phyloP scores from a whole-genome alignment of 2,113 vertebrate species.

The Hypomesus transpacificus region DNA sequence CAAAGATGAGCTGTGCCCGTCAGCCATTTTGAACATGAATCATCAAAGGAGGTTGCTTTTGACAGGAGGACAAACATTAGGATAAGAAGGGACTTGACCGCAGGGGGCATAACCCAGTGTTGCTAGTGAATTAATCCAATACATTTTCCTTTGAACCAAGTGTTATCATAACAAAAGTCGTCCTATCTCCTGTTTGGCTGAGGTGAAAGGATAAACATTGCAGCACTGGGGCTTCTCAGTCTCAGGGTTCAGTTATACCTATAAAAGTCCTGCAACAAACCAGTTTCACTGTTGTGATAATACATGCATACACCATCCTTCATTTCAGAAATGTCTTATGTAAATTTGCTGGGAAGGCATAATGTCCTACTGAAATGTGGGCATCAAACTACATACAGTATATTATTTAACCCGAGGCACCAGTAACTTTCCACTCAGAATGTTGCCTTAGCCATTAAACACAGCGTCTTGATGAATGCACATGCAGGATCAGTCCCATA shows the following conservation, averaged over 20 bases:
- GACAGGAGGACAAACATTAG: slow-evolving; percentile 21
- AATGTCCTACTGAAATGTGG: neutral
- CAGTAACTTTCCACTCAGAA: slow-evolving; percentile 14
- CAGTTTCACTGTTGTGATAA: neutral
- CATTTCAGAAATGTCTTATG: neutral
- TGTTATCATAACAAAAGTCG: slow-evolving; percentile 28
- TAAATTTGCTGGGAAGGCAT: neutral
- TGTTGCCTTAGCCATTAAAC: neutral
- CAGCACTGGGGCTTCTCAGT: slow-evolving; percentile 15
- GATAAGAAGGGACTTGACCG: neutral
- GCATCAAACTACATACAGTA: slow-evolving; percentile 28
- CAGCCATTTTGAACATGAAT: neutral
- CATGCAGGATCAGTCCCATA: neutral
- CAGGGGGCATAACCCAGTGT: neutral
- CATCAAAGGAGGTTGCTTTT: neutral
- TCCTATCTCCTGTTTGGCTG: slow-evolving; percentile 33
- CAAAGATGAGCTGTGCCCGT: neutral
- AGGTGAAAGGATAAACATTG: slow-evolving; percentile 42
- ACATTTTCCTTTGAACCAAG: slow-evolving; percentile 9
- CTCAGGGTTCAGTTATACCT: slow-evolving; percentile 1
- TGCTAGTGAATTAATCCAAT: neutral
- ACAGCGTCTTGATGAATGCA: slow-evolving; percentile 4
- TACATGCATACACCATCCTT: neutral
- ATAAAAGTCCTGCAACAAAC: slow-evolving; percentile 10
- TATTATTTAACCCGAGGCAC: neutral